Percentiles rank a stretch among this genome's conserved stretches.
Evolutionary conservation across 2,113 vertebrate species (phyloP).

Genomic region (Nothobranchius kuhntae): DNA sequence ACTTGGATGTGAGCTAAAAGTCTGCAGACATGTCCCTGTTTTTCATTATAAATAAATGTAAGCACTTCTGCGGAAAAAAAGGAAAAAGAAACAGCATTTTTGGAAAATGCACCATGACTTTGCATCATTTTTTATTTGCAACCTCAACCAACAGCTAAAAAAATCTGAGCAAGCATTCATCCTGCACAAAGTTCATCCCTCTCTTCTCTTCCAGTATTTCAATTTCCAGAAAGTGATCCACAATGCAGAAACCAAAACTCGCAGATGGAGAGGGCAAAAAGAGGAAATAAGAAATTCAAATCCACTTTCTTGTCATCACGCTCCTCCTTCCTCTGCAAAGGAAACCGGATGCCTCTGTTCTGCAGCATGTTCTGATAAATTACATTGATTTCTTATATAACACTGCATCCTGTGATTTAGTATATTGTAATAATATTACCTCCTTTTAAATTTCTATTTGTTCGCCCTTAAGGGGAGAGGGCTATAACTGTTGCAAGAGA

Average conservation of each 20-base stretch:
- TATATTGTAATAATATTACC: constrained; percentile 77
- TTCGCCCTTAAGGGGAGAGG: constrained; percentile 51
- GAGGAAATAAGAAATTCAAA: constrained; percentile 72
- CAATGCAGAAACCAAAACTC: constrained; percentile 36
- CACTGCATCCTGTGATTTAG: constrained; percentile 66
- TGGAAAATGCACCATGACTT: constrained; percentile 3
- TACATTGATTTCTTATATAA: constrained; percentile 75
- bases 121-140: constrained; percentile 12
- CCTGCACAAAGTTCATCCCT: constrained; percentile 30
- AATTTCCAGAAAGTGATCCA: constrained; percentile 36
- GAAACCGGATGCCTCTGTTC: constrained; percentile 72
- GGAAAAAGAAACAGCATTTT: not conserved
- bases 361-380: constrained; percentile 75
- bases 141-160: constrained; percentile 29
- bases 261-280: constrained; percentile 49
- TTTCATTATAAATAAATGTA: not conserved
- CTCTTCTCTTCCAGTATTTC: constrained; percentile 12
- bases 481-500: constrained; percentile 55
- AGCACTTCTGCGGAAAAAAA: no score
- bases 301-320: constrained; percentile 70
- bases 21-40: not conserved
- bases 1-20: no score
- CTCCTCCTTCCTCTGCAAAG: constrained; percentile 72
- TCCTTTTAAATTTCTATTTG: constrained; percentile 73
- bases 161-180: constrained; percentile 25